Percentiles rank a stretch among this genome's conserved stretches.
Evolutionary conservation across 2,113 vertebrate genomes (phyloP).

Genomic region (Thamnophis sirtalis): DNA sequence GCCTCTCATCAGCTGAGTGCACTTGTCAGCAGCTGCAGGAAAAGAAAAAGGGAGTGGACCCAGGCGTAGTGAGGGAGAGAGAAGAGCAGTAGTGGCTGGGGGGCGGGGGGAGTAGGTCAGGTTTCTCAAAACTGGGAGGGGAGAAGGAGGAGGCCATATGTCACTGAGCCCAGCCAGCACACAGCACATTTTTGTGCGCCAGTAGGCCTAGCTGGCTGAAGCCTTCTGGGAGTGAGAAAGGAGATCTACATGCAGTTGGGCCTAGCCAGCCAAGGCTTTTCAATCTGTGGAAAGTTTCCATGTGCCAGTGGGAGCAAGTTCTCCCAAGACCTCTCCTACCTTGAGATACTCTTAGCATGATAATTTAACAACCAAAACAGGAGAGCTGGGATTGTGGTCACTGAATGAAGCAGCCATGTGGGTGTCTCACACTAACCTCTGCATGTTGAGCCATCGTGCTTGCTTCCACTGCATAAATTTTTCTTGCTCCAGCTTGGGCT

Average conservation of each 20-base stretch:
- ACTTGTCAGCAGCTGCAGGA: no score
- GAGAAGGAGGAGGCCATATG: not conserved
- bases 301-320: not conserved
- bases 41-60: not conserved
- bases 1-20: not conserved
- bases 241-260: no score
- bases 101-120: not conserved
- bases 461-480: constrained; percentile 94
- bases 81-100: not conserved
- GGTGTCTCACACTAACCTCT: constrained; percentile 70
- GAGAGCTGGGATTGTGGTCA: not conserved
- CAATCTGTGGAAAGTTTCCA: not conserved
- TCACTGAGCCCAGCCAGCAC: not conserved
- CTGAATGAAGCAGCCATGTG: not conserved
- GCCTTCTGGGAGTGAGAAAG: no score
- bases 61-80: not conserved
- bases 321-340: not conserved
- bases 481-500: constrained; percentile 89
- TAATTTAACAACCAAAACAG: not conserved
- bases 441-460: constrained; percentile 97
- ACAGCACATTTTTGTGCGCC: not conserved
- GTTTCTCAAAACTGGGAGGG: not conserved
- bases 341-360: not conserved
- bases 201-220: not conserved
- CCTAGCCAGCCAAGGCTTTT: not conserved